A percentile compares a stretch with the other conserved stretches of the same genome.
Conservation (phyloP, 2,113 vertebrate species). For the Psephotus haematonotus region DNA sequence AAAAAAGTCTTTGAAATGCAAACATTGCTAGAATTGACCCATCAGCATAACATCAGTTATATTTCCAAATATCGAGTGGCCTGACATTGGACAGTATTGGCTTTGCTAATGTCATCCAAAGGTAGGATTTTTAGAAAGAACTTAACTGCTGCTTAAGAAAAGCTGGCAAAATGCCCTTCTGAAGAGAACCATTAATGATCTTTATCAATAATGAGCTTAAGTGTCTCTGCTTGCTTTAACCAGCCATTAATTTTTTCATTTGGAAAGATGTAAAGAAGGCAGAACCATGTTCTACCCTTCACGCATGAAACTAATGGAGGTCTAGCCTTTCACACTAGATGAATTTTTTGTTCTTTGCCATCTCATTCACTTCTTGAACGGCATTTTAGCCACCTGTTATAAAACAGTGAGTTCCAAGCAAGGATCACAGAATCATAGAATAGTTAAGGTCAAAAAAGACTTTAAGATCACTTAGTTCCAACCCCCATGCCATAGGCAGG, state of each 20-base stretch:
- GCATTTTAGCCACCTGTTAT: background rate
- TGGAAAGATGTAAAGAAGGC: background rate
- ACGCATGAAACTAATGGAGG: background rate
- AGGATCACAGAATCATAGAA: background rate
- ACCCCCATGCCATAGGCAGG: background rate
- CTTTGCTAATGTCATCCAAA: constrained; percentile 10
- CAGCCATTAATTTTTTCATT: constrained; percentile 36
- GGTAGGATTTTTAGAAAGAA: background rate
- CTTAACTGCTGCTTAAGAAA: constrained; percentile 6
- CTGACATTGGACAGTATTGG: background rate
- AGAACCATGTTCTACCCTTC: background rate
- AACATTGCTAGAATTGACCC: background rate
- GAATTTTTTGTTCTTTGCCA: background rate
- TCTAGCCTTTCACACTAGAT: background rate
- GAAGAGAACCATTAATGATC: background rate
- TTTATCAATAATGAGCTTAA: constrained; percentile 41
- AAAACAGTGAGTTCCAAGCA: background rate
- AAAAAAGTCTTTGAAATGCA: constrained; percentile 9
- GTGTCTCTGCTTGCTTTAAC: background rate
- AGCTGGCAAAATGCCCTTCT: constrained; percentile 29
- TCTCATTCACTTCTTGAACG: background rate
- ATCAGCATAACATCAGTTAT: constrained; percentile 32
- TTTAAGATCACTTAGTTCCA: background rate
- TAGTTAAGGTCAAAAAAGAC: background rate
- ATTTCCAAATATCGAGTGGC: background rate